Evolutionary conservation across 2,113 vertebrate species (phyloP), one percentile per base, ranked within the genome.

Genomic region (Hiodon alosoides): DNA sequence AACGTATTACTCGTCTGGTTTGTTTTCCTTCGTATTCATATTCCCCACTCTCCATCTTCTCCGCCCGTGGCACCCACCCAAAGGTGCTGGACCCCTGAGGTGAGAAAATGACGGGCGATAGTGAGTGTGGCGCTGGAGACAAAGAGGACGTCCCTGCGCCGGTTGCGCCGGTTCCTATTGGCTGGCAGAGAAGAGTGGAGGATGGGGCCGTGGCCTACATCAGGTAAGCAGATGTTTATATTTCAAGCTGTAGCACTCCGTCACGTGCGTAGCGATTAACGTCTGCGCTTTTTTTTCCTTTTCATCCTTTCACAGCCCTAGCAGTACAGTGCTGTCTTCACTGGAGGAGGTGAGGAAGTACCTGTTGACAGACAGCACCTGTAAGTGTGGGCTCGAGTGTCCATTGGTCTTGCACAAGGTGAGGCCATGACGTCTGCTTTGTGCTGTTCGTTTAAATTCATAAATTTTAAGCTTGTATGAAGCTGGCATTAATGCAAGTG

Each of bases 301-400:
- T 6, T 16, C 62, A 10, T 62, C 14, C 17, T 16, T 54, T 70
- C 6, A 16, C 7, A 97, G 95, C 89, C 94, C 94, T 73, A 96
- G 92, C 77, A 91, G 93, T 82, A 92, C 89, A 66, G 80, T 87
- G 76, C 88, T 96, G 75, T 92, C 88, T 83, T 94, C 92, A 77
- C 83, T 94, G 91, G 94, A 95, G 67, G 94, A 95, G 90, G 92
- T 93, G 77, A 92, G 91, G 80, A 82, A 88, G 81, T 95, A 95
- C 87, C 89, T 97, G 82, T 88, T 95, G 89, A 94, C 91, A 50
- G 94, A 96, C 81, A 92, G 93, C 86, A 94, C 95, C 81, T 96
- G 95, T 90, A 97, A 96, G 87, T 95, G 94, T 83, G 95, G 95
- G 80, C 89, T 95, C 76, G 93, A 96, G 86, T 94, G 94, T 87